Percentiles rank a stretch among this genome's conserved stretches.
phyloP scores from a whole-genome alignment of 1,140 invertebrate genomes.

The Zaprionus ghesquierei region DNA sequence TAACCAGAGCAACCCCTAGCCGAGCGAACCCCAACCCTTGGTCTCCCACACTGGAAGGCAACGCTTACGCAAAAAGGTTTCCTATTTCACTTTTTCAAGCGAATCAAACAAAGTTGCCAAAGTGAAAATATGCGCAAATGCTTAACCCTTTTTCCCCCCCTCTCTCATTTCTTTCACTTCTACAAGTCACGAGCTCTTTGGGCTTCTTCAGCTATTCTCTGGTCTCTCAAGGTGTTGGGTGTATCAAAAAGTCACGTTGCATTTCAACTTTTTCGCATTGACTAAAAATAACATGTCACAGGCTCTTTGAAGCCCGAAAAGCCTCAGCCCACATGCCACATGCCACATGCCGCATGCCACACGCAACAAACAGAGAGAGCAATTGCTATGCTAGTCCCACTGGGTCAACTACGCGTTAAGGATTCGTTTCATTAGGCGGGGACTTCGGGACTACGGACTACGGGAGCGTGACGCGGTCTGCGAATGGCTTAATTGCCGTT shows the following conservation, averaged over 20 bases:
- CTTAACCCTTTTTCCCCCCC: neutral
- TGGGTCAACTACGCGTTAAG: slow-evolving; percentile 7
- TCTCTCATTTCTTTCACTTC: neutral
- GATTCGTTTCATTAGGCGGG: neutral
- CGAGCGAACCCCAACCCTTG: neutral
- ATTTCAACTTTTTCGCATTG: slow-evolving; percentile 24
- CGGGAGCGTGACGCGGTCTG: slow-evolving; percentile 18
- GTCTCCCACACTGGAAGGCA: slow-evolving; percentile 1
- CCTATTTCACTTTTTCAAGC: slow-evolving; percentile 58
- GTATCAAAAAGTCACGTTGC: slow-evolving; percentile 72
- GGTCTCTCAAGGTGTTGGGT: slow-evolving; percentile 52
- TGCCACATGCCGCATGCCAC: neutral
- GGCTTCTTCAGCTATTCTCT: neutral
- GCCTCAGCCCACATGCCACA: slow-evolving; percentile 1
- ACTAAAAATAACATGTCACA: slow-evolving; percentile 31
- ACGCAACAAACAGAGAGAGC: neutral
- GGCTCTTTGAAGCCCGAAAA: slow-evolving; percentile 31
- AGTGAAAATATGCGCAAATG: slow-evolving; percentile 53
- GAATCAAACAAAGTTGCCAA: slow-evolving; percentile 65
- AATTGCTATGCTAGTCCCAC: slow-evolving; percentile 39
- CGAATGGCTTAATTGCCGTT: slow-evolving; percentile 56
- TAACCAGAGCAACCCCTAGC: slow-evolving; percentile 24
- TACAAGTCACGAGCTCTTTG: slow-evolving; percentile 1
- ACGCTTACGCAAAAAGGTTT: slow-evolving; percentile 75
- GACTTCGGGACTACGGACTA: neutral